Conservation (phyloP, 2,113 vertebrate genomes). For the Australoheros scitulus region DNA sequence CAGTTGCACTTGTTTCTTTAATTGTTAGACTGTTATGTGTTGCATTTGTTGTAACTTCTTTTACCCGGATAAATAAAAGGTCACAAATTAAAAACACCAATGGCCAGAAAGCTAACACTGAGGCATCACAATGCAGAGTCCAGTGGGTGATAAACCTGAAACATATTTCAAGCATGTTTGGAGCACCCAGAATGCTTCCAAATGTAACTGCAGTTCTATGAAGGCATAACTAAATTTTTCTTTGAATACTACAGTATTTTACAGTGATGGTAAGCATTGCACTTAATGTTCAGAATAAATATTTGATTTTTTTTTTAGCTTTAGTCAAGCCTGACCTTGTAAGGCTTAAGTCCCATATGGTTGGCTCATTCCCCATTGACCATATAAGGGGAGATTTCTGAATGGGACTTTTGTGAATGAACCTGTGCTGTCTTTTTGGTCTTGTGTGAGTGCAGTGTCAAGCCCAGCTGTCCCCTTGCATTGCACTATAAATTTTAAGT, state of each 20-base stretch:
- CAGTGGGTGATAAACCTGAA: not conserved
- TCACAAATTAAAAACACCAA: too few relatives aligned
- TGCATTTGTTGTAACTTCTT: too few relatives aligned
- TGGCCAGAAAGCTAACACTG: not conserved
- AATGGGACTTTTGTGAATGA: conserved; percentile 63
- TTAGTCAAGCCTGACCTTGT: not conserved
- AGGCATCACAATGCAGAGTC: not conserved
- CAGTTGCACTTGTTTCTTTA: too few relatives aligned
- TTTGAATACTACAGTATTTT: not conserved
- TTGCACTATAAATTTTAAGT: conserved; percentile 51
- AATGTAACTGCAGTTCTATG: fast-evolving
- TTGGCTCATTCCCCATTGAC: not conserved
- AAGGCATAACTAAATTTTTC: not conserved
- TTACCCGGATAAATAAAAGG: too few relatives aligned
- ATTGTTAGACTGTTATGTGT: too few relatives aligned
- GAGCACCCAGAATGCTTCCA: not conserved
- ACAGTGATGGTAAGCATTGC: not conserved
- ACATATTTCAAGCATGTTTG: not conserved
- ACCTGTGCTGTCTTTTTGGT: not conserved
- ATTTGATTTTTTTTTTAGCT: not conserved
- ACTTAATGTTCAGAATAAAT: not conserved
- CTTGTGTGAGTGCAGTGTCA: conserved; percentile 22
- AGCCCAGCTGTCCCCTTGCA: conserved; percentile 47
- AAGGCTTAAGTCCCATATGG: not conserved
- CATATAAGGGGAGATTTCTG: not conserved